Evolutionary conservation across 1,140 invertebrate species (phyloP), one percentile per base, ranked within the genome.

Genomic region (Bombus confusus): DNA sequence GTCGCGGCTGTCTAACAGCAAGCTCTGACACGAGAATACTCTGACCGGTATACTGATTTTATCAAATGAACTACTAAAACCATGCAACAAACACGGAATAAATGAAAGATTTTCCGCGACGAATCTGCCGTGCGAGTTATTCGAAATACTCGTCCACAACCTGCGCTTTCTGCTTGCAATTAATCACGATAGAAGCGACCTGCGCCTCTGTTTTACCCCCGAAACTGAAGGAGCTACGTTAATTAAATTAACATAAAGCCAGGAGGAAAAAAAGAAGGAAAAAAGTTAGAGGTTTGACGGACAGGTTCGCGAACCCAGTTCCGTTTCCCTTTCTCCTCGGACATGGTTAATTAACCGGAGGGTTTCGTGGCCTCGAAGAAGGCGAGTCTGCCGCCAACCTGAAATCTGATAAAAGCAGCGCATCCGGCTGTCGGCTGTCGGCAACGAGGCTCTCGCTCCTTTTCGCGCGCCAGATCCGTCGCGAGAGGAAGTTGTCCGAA

Each of bases 401-500:
- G 31, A 62, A 64, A 90, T 90, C 86, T 87, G 88, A 90, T 89
- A 89, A 75, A 47, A 72, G 66, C 37, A 25, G 10, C 57, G 82
- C 79, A 80, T 90, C 89, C 88, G 88, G 85, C 25, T 57, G 69
- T 39, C 79, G 76, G 43, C 47, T 25, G 80, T 68, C 77, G 59
- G 57, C 47, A 31, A 62, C 62, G 25, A 86, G 41, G 62, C 64
- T 18, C 64, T 76, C 31, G 68, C 68, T 68, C 22, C 66, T 88
- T 59, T 71, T 80, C 59, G 86, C 52, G 52, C n/a, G 25, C 5
- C 31, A 43, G 34, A 83, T 86, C 15, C 80, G 73, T 31, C 78
- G 62, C 62, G 52, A 25, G 76, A 86, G 85, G 78, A 87, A 87
- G 72, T 88, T 82, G 86, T 73, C 86, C 88, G 88, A 92, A 77